Percentiles rank a stretch among this genome's conserved stretches.
phyloP scores from a whole-genome alignment of 2,113 vertebrate species.

The Rhizomys pruinosus region DNA sequence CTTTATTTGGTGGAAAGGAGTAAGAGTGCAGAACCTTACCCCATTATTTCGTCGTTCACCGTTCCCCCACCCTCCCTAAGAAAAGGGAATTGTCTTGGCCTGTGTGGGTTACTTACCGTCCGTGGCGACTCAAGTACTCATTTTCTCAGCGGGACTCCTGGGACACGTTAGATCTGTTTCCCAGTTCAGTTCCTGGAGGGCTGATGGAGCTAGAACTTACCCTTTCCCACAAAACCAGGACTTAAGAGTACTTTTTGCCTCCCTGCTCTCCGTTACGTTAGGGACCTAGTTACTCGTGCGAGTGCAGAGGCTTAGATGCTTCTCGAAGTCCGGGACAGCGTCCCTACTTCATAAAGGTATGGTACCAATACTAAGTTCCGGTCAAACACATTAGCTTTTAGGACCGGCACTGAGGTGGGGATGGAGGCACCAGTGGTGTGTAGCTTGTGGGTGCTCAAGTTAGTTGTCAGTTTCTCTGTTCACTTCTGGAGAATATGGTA shows the following conservation, averaged over 20 bases:
- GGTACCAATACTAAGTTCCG: not conserved
- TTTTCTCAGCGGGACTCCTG: not conserved
- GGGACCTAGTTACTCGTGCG: not conserved
- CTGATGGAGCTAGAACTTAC: constrained; percentile 15
- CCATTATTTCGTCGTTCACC: constrained; percentile 63
- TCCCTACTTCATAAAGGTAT: not conserved
- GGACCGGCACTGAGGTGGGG: not conserved
- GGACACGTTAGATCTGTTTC: not conserved
- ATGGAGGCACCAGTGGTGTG: not conserved
- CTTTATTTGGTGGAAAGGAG: constrained; percentile 38
- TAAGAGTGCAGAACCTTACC: constrained; percentile 52
- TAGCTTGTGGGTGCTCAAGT: constrained; percentile 38
- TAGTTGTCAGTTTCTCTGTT: not conserved
- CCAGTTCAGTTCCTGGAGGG: not conserved
- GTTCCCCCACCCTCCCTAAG: not conserved
- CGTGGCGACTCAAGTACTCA: not conserved
- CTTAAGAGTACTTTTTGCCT: constrained; percentile 62
- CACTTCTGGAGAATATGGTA: constrained; percentile 2
- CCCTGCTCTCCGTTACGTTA: not conserved
- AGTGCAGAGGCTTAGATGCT: constrained; percentile 33
- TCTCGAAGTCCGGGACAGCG: not conserved
- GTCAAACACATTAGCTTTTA: not conserved
- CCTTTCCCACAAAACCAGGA: not conserved
- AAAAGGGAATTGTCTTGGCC: constrained; percentile 27
- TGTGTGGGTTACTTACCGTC: not conserved